A percentile compares a stretch with the other conserved stretches of the same genome.
Evolutionary conservation across 1,140 invertebrate genomes (phyloP).

Genomic region (Drosophila kohkoa): DNA sequence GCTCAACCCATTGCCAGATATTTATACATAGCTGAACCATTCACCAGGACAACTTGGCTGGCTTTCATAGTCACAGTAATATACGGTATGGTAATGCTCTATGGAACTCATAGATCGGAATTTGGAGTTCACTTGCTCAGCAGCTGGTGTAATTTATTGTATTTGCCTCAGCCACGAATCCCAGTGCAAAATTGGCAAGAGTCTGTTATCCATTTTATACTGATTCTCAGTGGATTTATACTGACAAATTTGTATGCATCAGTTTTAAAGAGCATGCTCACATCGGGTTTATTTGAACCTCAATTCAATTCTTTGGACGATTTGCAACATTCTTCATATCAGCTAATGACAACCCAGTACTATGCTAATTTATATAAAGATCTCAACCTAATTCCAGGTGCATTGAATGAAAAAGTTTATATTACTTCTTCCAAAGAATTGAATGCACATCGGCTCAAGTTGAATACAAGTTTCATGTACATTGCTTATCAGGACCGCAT

Average conservation of each 20-base stretch:
- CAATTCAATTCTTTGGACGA: slow-evolving; percentile 50
- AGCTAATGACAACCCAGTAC: slow-evolving; percentile 19
- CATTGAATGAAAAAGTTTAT: not conserved
- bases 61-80: slow-evolving; percentile 20
- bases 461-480: slow-evolving; percentile 57
- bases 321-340: slow-evolving; percentile 37
- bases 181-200: slow-evolving; percentile 35
- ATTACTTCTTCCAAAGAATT: not conserved
- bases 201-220: slow-evolving; percentile 21
- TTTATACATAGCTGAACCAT: slow-evolving; percentile 56
- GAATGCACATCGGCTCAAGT: slow-evolving; percentile 3
- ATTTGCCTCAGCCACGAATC: slow-evolving; percentile 1
- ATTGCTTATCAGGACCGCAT: slow-evolving; percentile 42
- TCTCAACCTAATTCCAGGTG: not conserved
- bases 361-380: not conserved
- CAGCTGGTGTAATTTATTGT: slow-evolving; percentile 49
- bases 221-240: slow-evolving; percentile 52
- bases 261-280: slow-evolving; percentile 61
- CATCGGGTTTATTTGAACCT: slow-evolving; percentile 54
- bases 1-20: slow-evolving; percentile 51
- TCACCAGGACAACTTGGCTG: slow-evolving; percentile 50
- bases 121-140: slow-evolving; percentile 47
- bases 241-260: slow-evolving; percentile 62
- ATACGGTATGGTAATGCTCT: slow-evolving; percentile 48
- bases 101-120: slow-evolving; percentile 14